Evolutionary conservation across 2,888 invertebrate species (phyloP), one percentile per base, ranked within the genome.

Genomic region (Trissolcus japonicus): DNA sequence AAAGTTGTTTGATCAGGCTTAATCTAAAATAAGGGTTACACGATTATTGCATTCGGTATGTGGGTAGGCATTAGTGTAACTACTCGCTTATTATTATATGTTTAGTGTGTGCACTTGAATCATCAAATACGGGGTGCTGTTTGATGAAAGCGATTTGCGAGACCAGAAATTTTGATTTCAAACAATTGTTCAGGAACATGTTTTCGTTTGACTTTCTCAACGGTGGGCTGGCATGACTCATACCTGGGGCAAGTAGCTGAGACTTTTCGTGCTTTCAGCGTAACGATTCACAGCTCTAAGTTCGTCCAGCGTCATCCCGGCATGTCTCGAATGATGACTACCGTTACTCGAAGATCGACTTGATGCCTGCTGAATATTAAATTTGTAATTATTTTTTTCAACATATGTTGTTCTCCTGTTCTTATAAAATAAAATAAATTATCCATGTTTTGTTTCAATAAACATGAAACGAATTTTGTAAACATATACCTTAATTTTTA

Each of bases 201-300:
- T 35, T n/a, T 55, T 53, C 14, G 0, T 60, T 60, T 4, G 25
- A 50, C 53, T 43, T 60, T 54, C 66, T 66, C 61, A 60, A 60
- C 66, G 66, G 16, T 41, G 84, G 80, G 84, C 85, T 80, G 83
- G 83, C 80, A 84, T 84, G 81, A 90, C 88, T 89, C 91, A 90
- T 92, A 96, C 96, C 94, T 95, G 95, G 80, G 96, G 96, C 86
- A 97, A 92, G 90, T 95, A 97, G 85, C 96, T 95, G 85, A 97
- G 93, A 89, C 96, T 96, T 90, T 95, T 95, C 76, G 96, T 96
- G 90, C 96, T 96, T 90, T 96, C 96, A 19, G 96, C 96, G 89
- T 96, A 96, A 85, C 95, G 93, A 91, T 96, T 96, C 83, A 96
- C 94, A 78, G 94, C 95, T 79, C 95, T 91, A 61, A 96, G 91